phyloP scores from a whole-genome alignment of 30 jellyfish, hydroid and myxozoan species.

The Catostylus mosaicus region DNA sequence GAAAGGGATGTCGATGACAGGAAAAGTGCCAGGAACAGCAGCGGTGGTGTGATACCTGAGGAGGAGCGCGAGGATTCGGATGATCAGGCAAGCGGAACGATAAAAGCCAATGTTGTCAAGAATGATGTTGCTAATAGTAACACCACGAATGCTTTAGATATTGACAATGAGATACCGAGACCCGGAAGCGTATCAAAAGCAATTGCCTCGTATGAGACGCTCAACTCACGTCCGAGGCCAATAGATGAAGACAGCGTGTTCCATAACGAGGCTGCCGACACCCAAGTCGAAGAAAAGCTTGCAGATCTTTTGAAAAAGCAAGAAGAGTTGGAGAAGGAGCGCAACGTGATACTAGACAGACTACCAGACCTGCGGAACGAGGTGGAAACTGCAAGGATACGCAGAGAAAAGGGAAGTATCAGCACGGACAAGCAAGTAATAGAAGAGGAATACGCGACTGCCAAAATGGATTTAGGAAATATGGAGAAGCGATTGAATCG shows the following conservation, averaged over 20 bases:
- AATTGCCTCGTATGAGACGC: constrained; percentile 36
- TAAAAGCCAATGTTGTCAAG: not conserved
- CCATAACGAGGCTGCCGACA: constrained; percentile 17
- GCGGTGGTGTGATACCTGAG: constrained; percentile 49
- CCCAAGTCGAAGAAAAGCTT: constrained; percentile 36
- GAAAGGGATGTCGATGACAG: constrained; percentile 25
- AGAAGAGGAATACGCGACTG: constrained; percentile 59
- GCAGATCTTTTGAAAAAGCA: constrained; percentile 58
- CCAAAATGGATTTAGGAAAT: constrained; percentile 55
- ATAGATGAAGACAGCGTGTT: constrained; percentile 33
- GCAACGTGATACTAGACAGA: constrained; percentile 44
- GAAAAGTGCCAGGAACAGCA: not conserved
- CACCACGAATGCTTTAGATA: not conserved
- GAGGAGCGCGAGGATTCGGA: constrained; percentile 34
- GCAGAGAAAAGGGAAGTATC: constrained; percentile 20
- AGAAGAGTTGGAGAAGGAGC: constrained; percentile 79
- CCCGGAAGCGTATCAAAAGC: constrained; percentile 56
- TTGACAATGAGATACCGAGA: not conserved
- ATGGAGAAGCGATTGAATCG: constrained; percentile 60
- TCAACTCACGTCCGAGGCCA: constrained; percentile 9
- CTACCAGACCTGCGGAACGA: constrained; percentile 53
- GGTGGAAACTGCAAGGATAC: constrained; percentile 42
- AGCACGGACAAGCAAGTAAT: constrained; percentile 1
- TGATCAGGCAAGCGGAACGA: not conserved
- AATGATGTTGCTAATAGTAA: no score